These are phyloP conservation scores for Drepanosiphum platanoidis DNA, from an alignment of 2,888 invertebrate species.

Conservation along the genomic window DNA sequence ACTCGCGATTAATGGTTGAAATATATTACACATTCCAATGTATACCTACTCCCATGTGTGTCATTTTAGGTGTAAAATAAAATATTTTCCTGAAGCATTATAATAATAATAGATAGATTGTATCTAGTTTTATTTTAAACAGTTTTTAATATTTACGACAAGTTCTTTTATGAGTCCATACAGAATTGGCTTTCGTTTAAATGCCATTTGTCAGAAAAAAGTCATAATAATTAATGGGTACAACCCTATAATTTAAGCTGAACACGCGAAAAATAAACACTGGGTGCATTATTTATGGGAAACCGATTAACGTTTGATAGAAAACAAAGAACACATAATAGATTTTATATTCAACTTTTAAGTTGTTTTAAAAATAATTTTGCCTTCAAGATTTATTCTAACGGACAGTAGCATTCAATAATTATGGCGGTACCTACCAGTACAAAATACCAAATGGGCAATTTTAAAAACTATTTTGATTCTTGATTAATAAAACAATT, in stretches of 20 bases:
- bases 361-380: neutral
- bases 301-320: conserved; percentile 6
- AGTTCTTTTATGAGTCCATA: neutral
- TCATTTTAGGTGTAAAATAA: neutral
- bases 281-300: conserved; percentile 27
- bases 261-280: conserved; percentile 26
- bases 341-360: neutral
- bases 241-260: neutral
- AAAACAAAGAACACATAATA: neutral
- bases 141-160: neutral
- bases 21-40: neutral
- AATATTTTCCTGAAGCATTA: neutral
- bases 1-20: neutral
- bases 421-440: too few species aligned
- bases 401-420: too few species aligned
- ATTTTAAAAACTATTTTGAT: too few species aligned
- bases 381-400: too few species aligned
- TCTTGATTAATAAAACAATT: too few species aligned
- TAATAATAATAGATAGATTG: conserved; percentile 20
- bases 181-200: conserved; percentile 4
- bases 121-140: neutral
- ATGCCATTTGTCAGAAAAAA: conserved; percentile 9
- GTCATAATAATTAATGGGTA: conserved; percentile 42
- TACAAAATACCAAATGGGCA: too few species aligned
- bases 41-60: neutral